phyloP scores from a whole-genome alignment of 2,888 invertebrate species.

The Drosophila macrospina region DNA sequence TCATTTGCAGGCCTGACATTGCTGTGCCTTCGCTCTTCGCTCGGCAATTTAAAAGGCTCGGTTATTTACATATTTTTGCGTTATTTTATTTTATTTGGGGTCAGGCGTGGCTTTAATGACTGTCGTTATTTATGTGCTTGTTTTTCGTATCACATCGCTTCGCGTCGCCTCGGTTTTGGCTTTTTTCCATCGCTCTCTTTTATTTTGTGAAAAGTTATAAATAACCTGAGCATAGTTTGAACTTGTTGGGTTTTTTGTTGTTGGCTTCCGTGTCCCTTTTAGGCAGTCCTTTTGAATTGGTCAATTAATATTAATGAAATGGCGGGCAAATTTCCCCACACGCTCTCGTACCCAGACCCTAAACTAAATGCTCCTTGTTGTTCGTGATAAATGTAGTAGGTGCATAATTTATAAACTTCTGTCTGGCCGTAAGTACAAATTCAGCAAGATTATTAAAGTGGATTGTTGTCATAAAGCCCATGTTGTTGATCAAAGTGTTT shows the following conservation, averaged over 20 bases:
- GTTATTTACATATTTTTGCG: constrained; percentile 56
- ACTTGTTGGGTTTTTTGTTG: constrained; percentile 41
- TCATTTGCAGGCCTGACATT: constrained; percentile 36
- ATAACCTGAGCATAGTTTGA: constrained; percentile 40
- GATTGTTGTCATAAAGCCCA: constrained; percentile 13
- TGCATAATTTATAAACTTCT: constrained; percentile 29
- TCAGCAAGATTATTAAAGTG: constrained; percentile 34
- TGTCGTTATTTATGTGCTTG: constrained; percentile 45
- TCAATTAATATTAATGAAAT: constrained; percentile 81
- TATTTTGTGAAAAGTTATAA: constrained; percentile 38
- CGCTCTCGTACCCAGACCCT: neutral
- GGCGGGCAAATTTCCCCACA: constrained; percentile 17
- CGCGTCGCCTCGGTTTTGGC: too few relatives aligned
- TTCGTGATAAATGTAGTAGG: constrained; percentile 23
- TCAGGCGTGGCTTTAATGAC: constrained; percentile 32
- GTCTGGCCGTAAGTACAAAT: constrained; percentile 26
- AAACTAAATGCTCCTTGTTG: constrained; percentile 22
- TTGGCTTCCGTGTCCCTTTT: constrained; percentile 29
- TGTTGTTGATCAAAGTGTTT: constrained; percentile 27
- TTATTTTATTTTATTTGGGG: constrained; percentile 28
- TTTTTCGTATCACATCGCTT: constrained; percentile 21
- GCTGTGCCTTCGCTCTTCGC: neutral
- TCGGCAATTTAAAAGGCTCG: constrained; percentile 22
- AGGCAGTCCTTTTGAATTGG: constrained; percentile 65
- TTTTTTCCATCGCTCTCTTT: constrained; percentile 5